Percentiles rank a stretch among this genome's conserved stretches.
These are phyloP conservation scores for Ypsolopha sequella DNA, from an alignment of 2,888 invertebrate genomes.

Conservation along the genomic window DNA sequence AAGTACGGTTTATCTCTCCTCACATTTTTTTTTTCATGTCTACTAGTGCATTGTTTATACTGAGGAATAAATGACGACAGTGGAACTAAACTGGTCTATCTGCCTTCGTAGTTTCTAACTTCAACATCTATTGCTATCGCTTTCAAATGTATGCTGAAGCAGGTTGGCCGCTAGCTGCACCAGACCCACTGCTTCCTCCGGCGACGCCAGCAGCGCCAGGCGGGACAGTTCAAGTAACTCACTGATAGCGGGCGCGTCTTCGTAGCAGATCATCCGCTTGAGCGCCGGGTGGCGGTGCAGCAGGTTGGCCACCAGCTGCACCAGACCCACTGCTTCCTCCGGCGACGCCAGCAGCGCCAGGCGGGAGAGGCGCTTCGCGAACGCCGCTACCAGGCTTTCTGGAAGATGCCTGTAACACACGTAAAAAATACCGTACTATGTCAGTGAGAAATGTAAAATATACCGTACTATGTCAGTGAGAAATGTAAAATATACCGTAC, in stretches of 20 bases:
- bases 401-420: constrained; percentile 81
- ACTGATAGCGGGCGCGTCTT: constrained; percentile 50
- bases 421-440: too few species aligned
- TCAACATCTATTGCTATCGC: too few species aligned
- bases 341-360: constrained; percentile 87
- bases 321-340: constrained; percentile 80
- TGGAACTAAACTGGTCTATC: too few species aligned
- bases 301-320: constrained; percentile 88
- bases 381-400: constrained; percentile 91
- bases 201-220: constrained; percentile 71
- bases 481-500: too few species aligned
- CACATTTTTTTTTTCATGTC: too few species aligned
- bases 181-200: constrained; percentile 82
- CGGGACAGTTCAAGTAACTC: constrained; percentile 17
- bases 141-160: too few species aligned
- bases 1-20: too few species aligned
- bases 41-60: too few species aligned
- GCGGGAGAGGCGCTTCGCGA: constrained; percentile 89
- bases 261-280: constrained; percentile 67
- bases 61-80: too few species aligned
- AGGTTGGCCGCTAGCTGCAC: constrained; percentile 89
- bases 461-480: too few species aligned
- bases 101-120: too few species aligned
- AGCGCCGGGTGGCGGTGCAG: constrained; percentile 87
- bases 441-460: too few species aligned